Evolutionary conservation across 2,113 vertebrate genomes (phyloP).

Genomic region (Arenaria interpres): DNA sequence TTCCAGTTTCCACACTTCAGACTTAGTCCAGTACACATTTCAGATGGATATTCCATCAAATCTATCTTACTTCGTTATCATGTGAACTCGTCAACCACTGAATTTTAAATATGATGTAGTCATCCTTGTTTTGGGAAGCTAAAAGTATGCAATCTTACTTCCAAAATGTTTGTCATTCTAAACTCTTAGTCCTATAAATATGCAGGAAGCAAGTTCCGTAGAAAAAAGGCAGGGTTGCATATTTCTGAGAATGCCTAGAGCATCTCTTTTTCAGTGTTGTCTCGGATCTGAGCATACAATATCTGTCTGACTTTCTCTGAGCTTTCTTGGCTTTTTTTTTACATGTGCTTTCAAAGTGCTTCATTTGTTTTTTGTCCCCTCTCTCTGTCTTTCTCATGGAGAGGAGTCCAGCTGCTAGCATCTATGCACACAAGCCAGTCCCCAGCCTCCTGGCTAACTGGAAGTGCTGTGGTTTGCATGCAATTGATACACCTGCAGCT

Average conservation of each 20-base stretch:
- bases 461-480: background rate
- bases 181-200: background rate
- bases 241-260: background rate
- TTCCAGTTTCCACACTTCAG: background rate
- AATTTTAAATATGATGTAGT: background rate
- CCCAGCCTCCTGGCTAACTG: background rate
- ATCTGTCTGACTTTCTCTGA: background rate
- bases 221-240: background rate
- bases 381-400: background rate
- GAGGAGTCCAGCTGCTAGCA: background rate
- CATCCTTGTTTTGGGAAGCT: background rate
- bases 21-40: background rate
- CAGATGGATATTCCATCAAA: background rate
- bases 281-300: background rate
- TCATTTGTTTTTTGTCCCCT: background rate
- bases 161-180: background rate
- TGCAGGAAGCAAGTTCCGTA: background rate
- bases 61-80: slow-evolving; percentile 6
- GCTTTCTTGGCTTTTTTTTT: background rate
- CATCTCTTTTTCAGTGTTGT: background rate
- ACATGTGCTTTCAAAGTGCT: background rate
- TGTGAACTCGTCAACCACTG: background rate
- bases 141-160: background rate
- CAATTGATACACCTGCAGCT: background rate
- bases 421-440: rapidly evolving